Conservation (phyloP, 2,797 vertebrate species). For the Myotis planiceps region DNA sequence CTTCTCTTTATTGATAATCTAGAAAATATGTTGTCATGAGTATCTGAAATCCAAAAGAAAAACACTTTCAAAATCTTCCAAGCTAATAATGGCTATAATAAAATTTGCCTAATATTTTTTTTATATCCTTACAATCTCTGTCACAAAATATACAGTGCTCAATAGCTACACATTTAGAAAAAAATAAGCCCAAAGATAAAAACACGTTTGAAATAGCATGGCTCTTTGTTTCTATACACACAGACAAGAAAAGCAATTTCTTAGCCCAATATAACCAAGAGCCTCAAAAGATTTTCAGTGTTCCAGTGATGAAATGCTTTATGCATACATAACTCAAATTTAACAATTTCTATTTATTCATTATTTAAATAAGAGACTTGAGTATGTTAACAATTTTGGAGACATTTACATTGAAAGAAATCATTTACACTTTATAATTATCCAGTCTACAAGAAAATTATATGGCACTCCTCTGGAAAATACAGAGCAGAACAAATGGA, state of each 20-base stretch:
- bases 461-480: neutral
- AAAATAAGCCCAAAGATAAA: slow-evolving; percentile 3
- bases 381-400: slow-evolving; percentile 42
- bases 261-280: slow-evolving; percentile 50
- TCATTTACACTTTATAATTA: slow-evolving; percentile 50
- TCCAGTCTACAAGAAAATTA: slow-evolving; percentile 36
- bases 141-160: neutral
- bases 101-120: neutral
- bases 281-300: slow-evolving; percentile 59
- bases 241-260: slow-evolving; percentile 20
- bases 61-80: neutral
- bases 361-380: slow-evolving; percentile 60
- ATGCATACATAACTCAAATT: slow-evolving; percentile 25
- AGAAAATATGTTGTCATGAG: neutral
- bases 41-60: slow-evolving; percentile 13
- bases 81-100: neutral
- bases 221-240: slow-evolving; percentile 10
- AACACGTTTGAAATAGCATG: slow-evolving; percentile 31
- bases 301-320: slow-evolving; percentile 32
- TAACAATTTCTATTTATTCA: slow-evolving; percentile 53
- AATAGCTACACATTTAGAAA: slow-evolving; percentile 25
- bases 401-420: slow-evolving; percentile 54
- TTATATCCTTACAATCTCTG: neutral
- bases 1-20: neutral
- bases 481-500: neutral